Base-by-base conservation (phyloP, 2,797 vertebrate species). In the Tympanoctomys barrerae region DNA sequence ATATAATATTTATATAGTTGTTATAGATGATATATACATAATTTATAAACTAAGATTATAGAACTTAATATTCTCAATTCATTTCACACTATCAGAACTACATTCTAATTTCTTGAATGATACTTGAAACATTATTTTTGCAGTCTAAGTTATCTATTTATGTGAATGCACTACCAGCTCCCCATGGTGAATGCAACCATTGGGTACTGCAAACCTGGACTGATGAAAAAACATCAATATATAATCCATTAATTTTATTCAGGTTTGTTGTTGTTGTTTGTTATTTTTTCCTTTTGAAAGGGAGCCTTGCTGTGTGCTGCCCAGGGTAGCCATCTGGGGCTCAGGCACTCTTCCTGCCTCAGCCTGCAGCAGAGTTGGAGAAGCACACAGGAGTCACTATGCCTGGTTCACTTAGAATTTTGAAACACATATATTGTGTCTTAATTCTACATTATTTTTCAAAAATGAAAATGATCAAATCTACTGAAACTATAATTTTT, bases 81-180 rank as follows among this genome's bases (percentile, higher is more conserved):
- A 42, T 78, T 94, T 87, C 19, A 64, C 7, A 68, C 4, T 70
- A 57, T 3, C 10, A 92, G 14, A 91, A 89, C 11, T 87, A 42
- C 28, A 21, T 11, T 26, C 61, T 93, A 42, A 85, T 93, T 95
- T 36, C n/a, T 95, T 94, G 85, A 81, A 61, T 90, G 26, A 57
- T 94, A 16, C 42, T 84, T 92, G 28, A 85, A 92, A 66, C 85
- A 33, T 70, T 64, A 84, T 62, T 80, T 31, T 81, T 85, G 5
- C 36, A 68, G 21, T 46, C 0, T 21, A 92, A 81, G 82, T 73
- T 71, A 89, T 39, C 5, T 89, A 88, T n/a, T 86, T 80, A 10
- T 84, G 7, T 59, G 1, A 19, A 22, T 87, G 22, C 71, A 46
- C 14, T 71, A 7, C 88, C 14, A 31, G 49, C 42, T 77, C 26